Base-by-base conservation (phyloP, 2,888 invertebrate species). In the Spodoptera exigua region DNA sequence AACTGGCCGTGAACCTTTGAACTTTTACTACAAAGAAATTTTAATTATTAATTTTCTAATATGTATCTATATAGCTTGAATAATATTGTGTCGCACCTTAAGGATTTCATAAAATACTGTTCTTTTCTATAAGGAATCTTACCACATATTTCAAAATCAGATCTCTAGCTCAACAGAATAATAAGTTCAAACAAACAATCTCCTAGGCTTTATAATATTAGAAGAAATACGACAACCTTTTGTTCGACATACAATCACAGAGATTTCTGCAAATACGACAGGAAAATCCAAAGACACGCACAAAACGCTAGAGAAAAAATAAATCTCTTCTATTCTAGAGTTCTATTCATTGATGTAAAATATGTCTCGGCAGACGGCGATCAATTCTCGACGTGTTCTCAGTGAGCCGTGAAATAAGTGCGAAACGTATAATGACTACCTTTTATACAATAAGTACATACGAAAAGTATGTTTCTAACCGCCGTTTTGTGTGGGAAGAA, bases 381-480 rank as follows among this genome's bases (percentile, higher is more conserved):
- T 74, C 74, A 57, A 71, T 71, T 69, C 63, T 61, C 68, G 68
- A 69, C 69, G 70, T 74, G 70, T 34, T 60, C 16, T 49, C 59
- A 13, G 36, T 52, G 55, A 68, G 39, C 36, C 61, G 43, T 61
- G 73, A 68, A 59, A 76, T 72, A 76, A 64, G 74, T 61, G 46
- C 17, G 36, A 56, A 48, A 49, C 32, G 34, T 51, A 61, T 61
- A 73, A 68, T 70, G 68, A 59, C 37, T 53, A 36, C 52, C 35
- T 66, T 66, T 59, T 14, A 53, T 13, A 40, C 36, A 39, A 61
- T 34, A 69, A 16, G 44, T 53, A n/a, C 32, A 53, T 27, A 27
- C 27, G 9, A 27, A 27, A 45, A 49, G 46, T 35, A 51, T 44
- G 47, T 52, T 34, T 47, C 37, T 36, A 16, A 27, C 27, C 12